These are phyloP conservation scores for Diplazon laetatorius DNA, from an alignment of 2,888 invertebrate species.

Conservation along the genomic window DNA sequence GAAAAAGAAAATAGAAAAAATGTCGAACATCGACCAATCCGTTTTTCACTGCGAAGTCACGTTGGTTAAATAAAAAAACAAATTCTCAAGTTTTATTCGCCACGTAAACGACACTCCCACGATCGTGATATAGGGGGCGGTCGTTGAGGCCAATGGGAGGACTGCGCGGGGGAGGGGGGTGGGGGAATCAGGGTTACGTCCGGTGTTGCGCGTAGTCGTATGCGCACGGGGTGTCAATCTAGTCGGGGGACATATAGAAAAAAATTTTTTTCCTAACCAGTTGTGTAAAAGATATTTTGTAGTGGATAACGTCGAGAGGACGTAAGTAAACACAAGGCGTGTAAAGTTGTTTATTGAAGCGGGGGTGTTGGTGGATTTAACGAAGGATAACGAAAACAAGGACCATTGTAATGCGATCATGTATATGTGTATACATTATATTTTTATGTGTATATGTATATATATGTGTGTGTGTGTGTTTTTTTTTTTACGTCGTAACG, in stretches of 20 bases:
- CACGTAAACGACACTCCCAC: neutral
- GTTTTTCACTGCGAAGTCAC: neutral
- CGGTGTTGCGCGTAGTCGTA: conserved; percentile 47
- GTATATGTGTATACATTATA: too few species aligned
- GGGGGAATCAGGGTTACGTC: conserved; percentile 39
- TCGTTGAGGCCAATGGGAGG: conserved; percentile 10
- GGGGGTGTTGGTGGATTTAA: conserved; percentile 27
- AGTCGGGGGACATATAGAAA: conserved; percentile 73
- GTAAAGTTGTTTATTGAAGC: conserved; percentile 31
- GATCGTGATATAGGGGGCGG: too few species aligned
- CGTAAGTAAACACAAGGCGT: conserved; percentile 77
- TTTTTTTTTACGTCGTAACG: conserved; percentile 39
- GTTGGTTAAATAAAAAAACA: too few species aligned
- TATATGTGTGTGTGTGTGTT: conserved; percentile 14
- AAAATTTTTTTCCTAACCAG: conserved; percentile 80
- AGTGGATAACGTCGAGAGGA: conserved; percentile 77
- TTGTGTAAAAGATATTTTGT: conserved; percentile 77
- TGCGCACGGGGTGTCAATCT: conserved; percentile 41
- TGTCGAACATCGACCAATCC: neutral
- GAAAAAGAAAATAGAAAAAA: neutral
- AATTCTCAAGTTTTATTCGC: neutral
- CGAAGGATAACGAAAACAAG: conserved; percentile 10
- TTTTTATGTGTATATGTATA: too few species aligned
- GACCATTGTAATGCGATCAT: neutral
- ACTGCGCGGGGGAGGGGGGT: too few species aligned